Percentiles rank a stretch among this genome's conserved stretches.
Evolutionary conservation across 2,797 vertebrate species (phyloP).

Genomic region (Rhinella marina): DNA sequence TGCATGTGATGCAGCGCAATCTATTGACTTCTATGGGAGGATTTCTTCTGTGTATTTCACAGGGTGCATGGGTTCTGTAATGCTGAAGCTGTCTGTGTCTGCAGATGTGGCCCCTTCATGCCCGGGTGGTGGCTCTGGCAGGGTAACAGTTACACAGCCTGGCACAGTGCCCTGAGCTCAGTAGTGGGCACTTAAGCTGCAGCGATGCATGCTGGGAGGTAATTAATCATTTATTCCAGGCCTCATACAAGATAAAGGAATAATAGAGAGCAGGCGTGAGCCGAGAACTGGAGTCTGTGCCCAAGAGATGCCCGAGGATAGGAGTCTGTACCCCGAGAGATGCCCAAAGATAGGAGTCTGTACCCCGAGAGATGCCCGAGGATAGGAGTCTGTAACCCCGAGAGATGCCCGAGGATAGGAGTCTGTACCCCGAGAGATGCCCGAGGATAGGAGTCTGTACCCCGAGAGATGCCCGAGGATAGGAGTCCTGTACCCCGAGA

Average conservation of each 20-base stretch:
- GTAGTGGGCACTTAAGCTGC: neutral
- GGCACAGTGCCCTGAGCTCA: neutral
- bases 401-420: too few relatives aligned
- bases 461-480: too few relatives aligned
- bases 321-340: neutral
- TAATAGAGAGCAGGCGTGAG: neutral
- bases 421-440: too few relatives aligned
- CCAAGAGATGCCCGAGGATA: neutral
- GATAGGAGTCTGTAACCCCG: too few relatives aligned
- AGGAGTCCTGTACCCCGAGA: too few relatives aligned
- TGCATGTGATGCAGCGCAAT: neutral
- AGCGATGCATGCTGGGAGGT: neutral
- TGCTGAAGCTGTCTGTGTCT: neutral
- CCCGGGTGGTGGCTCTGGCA: neutral
- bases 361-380: too few relatives aligned
- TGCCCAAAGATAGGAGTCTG: too few relatives aligned
- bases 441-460: too few relatives aligned
- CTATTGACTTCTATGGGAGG: neutral
- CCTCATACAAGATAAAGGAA: neutral
- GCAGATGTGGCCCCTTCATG: neutral
- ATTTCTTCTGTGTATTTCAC: neutral
- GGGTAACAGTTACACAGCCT: neutral
- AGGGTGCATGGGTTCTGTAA: neutral
- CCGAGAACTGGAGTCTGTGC: neutral
- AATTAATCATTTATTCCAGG: constrained; percentile 24